Percentiles rank a stretch among this genome's conserved stretches.
Conservation (phyloP, 2,888 invertebrate species). For the Tenodera sinensis region DNA sequence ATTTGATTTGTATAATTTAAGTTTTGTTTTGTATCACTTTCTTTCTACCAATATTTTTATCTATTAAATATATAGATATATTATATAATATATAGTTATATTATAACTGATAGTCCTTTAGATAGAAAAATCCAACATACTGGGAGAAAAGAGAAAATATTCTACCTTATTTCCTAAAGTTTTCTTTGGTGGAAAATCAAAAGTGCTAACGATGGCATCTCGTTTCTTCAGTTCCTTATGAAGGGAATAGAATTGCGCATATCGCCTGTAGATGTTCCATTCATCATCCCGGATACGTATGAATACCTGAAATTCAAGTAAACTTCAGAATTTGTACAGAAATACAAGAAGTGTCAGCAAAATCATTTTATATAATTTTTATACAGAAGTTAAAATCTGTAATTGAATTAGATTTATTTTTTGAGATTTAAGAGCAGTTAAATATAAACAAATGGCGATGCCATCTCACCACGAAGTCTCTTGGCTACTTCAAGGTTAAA, state of each 20-base stretch:
- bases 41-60: no score
- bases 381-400: neutral
- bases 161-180: conserved; percentile 84
- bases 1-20: no score
- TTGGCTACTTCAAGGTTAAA: no score
- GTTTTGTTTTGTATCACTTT: no score
- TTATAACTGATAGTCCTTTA: neutral
- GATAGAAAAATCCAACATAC: neutral
- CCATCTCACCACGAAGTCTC: no score
- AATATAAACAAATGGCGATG: no score
- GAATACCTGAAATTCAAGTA: conserved; percentile 58
- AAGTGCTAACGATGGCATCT: conserved; percentile 71
- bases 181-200: conserved; percentile 94
- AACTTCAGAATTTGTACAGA: no score
- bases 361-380: no score
- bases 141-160: neutral
- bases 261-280: conserved; percentile 94
- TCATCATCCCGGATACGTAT: conserved; percentile 81
- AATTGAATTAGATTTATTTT: neutral
- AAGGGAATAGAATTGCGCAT: conserved; percentile 85
- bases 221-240: conserved; percentile 81
- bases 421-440: no score
- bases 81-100: no score
- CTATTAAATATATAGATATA: no score
- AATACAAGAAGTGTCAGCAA: no score